Evolutionary conservation across 2,113 vertebrate species (phyloP).

Genomic region (Psilopogon haemacephalus): DNA sequence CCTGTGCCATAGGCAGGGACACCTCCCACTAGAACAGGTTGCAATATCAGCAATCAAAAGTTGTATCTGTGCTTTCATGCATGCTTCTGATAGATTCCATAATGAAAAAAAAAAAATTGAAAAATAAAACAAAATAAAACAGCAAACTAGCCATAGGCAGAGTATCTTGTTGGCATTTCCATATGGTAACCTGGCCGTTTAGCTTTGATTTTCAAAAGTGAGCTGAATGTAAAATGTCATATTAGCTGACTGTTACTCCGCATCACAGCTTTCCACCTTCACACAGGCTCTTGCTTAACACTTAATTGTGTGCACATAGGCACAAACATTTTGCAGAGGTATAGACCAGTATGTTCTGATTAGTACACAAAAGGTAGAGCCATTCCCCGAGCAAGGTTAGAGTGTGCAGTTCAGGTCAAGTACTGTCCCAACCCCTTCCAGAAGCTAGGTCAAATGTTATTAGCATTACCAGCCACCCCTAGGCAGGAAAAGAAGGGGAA

Average conservation of each 20-base stretch:
- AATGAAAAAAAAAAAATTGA: background rate
- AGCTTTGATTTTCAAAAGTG: background rate
- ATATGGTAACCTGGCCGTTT: background rate
- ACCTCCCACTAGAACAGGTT: too few relatives aligned
- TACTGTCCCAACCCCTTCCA: background rate
- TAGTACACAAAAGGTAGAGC: background rate
- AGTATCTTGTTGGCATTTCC: background rate
- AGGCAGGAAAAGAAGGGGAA: too few relatives aligned
- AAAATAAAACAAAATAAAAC: too few relatives aligned
- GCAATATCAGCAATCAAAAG: background rate
- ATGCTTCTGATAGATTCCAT: background rate
- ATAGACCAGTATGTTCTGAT: background rate
- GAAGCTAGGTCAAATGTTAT: background rate
- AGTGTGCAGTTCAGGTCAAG: background rate
- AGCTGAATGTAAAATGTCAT: background rate
- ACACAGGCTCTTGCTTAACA: background rate
- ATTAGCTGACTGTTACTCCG: background rate
- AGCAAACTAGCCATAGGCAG: background rate
- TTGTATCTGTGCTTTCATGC: background rate
- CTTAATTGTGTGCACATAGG: background rate
- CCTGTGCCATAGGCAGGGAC: too few relatives aligned
- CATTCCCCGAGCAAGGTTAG: background rate
- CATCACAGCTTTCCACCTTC: background rate
- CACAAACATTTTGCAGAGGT: background rate
- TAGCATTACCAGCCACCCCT: background rate